Conservation (phyloP, 2,113 vertebrate species). For the Callospermophilus lateralis region DNA sequence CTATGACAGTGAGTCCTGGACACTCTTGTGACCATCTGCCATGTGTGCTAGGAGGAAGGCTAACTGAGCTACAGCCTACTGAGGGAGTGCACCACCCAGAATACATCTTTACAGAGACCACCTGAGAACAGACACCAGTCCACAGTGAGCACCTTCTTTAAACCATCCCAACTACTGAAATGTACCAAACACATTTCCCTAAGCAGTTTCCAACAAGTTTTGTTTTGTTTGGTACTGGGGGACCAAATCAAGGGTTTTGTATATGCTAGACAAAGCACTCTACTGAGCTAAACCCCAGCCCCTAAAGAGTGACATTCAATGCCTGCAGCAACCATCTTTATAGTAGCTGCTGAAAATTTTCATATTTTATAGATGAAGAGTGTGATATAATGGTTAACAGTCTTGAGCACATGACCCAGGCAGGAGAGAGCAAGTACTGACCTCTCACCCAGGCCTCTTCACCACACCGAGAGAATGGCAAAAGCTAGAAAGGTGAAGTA, state of each 20-base stretch:
- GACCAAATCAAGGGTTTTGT: neutral
- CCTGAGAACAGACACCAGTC: neutral
- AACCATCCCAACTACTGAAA: neutral
- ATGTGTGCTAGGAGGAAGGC: neutral
- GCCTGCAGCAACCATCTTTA: neutral
- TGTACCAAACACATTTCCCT: neutral
- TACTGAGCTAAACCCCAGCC: neutral
- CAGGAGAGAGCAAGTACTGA: neutral
- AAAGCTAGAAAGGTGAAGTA: neutral
- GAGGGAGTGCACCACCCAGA: neutral
- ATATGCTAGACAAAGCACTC: neutral
- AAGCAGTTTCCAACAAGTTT: neutral
- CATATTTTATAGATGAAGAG: neutral
- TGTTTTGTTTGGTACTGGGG: neutral
- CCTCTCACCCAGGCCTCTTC: neutral
- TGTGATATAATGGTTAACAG: neutral
- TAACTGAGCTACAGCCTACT: neutral
- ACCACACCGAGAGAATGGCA: fast-evolving
- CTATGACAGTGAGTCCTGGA: neutral
- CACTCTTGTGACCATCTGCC: neutral
- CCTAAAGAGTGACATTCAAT: neutral
- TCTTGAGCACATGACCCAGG: neutral
- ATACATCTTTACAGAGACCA: neutral
- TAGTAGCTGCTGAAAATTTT: neutral
- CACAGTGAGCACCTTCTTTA: neutral